Evolutionary conservation across 2,113 vertebrate species (phyloP), one percentile per base, ranked within the genome.

Genomic region (Aix galericulata): DNA sequence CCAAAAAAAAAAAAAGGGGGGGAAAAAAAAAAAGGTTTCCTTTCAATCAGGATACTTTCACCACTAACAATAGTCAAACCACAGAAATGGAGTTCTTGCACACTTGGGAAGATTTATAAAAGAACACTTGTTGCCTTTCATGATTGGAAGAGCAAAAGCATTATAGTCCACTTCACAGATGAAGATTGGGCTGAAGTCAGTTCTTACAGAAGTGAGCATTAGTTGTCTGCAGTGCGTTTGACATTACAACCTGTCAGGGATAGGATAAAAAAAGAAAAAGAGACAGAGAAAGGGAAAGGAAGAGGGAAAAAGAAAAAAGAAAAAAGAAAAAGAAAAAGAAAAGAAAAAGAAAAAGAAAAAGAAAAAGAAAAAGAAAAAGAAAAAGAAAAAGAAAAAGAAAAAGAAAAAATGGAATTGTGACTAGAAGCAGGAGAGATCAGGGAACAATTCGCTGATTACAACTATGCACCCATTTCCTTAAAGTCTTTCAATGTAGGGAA

Each of bases 11-110:
- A 31, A 15, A 81, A 48, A 52, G 8, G 55, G 3, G 5, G 36
- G 36, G 5, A 42, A 42, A 44, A 44, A 44, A 44, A 44, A 44
- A 44, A 44, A 44, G 3, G 4, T 22, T 17, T 55, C 56, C 27
- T 89, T 95, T 87, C 77, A 92, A 69, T 95, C 91, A 91, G 44
- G 56, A 69, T 27, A 66, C 36, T 95, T 94, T 73, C 42, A 59
- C 46, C 53, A 25, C 69, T 92, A 84, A 83, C 3, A 22, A 56
- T 71, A 76, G 69, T 38, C 59, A 84, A 93, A 68, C 21, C 11
- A 42, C 76, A 48, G 52, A 86, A 89, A 32, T 40, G 44, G 60
- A 86, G 31, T 69, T 93, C 64, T 93, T 77, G 17, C 52, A 69
- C 23, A 5, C 62, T 60, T 84, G 67, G 58, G 26, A 66, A 64